Conservation (phyloP, 2,113 vertebrate species). For the Mixornis gularis region DNA sequence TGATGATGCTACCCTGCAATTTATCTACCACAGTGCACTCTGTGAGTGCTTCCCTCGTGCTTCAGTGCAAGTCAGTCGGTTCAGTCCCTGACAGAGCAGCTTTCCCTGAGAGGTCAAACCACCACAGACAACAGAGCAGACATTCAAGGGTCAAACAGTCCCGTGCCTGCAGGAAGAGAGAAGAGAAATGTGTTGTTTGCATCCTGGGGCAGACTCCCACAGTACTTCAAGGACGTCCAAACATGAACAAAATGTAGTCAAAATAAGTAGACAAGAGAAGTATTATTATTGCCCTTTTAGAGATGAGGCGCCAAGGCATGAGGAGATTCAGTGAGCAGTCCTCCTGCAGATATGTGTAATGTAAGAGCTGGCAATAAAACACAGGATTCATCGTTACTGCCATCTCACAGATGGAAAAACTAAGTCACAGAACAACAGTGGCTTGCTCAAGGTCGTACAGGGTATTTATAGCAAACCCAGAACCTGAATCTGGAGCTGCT, state of each 20-base stretch:
- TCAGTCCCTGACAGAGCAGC: not conserved
- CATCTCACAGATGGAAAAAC: slow-evolving; percentile 19
- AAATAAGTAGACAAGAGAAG: not conserved
- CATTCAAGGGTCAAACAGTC: not conserved
- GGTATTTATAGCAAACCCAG: slow-evolving; percentile 30
- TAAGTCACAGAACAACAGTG: not conserved
- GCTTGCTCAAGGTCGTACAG: not conserved
- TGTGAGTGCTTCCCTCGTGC: not conserved
- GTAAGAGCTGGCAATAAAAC: slow-evolving; percentile 16
- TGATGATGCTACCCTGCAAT: not conserved
- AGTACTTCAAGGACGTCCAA: not conserved
- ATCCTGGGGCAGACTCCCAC: not conserved
- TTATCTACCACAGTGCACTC: not conserved
- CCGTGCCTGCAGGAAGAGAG: not conserved
- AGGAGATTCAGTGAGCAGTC: not conserved
- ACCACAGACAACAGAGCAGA: not conserved
- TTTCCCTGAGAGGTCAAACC: not conserved
- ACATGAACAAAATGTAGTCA: not conserved
- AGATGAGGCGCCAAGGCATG: not conserved
- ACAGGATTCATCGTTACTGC: not conserved
- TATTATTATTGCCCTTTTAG: not conserved
- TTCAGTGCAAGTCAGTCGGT: not conserved
- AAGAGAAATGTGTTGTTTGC: not conserved
- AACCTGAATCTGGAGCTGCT: slow-evolving; percentile 10
- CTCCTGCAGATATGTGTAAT: slow-evolving; percentile 6